Evolutionary conservation across 1,140 invertebrate species (phyloP), one percentile per base, ranked within the genome.

Genomic region (Brachionus rotundiformis): DNA sequence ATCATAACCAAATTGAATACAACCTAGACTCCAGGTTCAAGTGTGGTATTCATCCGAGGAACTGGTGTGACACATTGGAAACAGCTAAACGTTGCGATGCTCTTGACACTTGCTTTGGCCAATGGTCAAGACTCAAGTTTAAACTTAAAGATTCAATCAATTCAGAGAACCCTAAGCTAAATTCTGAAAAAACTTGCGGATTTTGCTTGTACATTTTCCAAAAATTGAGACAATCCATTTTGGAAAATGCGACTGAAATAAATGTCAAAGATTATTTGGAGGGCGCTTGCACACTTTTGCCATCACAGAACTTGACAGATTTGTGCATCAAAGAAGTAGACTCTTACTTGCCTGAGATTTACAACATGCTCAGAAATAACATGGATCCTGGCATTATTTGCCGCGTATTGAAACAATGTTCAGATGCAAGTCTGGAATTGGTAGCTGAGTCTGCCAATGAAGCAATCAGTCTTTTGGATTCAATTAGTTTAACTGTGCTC

Each of bases 211-310:
- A 36, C 47, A 63, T 79, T n/a, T 79, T 79, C 36, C 19, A 79
- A 10, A 79, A 79, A 25, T 63, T 79, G 31, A 47, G 54, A 7
- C 27, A 79, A 59, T n/a, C 19, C 3, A 33, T 63, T 3, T 19
- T 59, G 36, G 44, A 79, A 63, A 79, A 79, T 79, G 39, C 47
- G 13, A 79, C 76, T 31, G 76, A 54, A 59, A 31, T 79, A 25
- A 63, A 63, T 36, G 59, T 79, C 16, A 59, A 10, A 63, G 59
- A 79, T 23, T 79, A 79, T 16, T 63, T 79, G 23, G 76, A 79
- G 31, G 47, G 76, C 13, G 76, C 76, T 79, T 79, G 76, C 27
- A 54, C 29, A 23, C 47, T 79, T 7, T 27, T 79, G 36, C 76
- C 76, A 10, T 31, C 44, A 13, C 47, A 31, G n/a, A 25, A 73